Evolutionary conservation across 1,140 invertebrate species (phyloP), one percentile per base, ranked within the genome.

Genomic region (Drosophila mayri): DNA sequence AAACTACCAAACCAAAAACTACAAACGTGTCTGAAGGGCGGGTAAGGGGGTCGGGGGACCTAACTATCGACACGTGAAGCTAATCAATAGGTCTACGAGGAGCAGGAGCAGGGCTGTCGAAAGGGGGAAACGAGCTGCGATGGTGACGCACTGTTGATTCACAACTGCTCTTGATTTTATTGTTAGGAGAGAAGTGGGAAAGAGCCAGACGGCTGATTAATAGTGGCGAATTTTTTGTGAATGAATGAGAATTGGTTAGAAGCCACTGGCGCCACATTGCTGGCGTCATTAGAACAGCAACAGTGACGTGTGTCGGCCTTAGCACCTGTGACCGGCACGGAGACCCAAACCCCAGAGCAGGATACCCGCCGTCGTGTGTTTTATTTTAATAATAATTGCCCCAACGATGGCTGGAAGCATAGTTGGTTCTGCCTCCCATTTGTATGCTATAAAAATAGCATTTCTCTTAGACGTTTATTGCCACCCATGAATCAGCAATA

Each of bases 61-160:
- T 76, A 79, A 83, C 55, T 88, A 83, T 76, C 63, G 84, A 63
- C 83, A 86, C 83, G 83, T 86, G 83, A 86, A 88, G 84, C 84
- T 65, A 86, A 86, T 86, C 83, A 86, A 86, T 86, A 87, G 84
- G 57, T 44, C 60, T 55, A 41, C 18, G 20, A 16, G 68, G 5
- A 20, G 25, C 18, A 16, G 68, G 5, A 20, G 25, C 18, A 25
- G 37, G 63, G 16, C 35, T 20, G 14, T 25, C 32, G 5, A 14
- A 22, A 32, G 40, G 28, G n/a, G 40, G 40, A 11, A 4, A 10
- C 2, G 18, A 16, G 20, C 38, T 43, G 46, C 46, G 41, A 32
- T 82, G 81, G 84, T 86, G 84, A 88, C 84, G 83, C 79, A 82
- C 79, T 86, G 83, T 86, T 86, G 83, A 88, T 86, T 83, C 83